A percentile compares a stretch with the other conserved stretches of the same genome.
These are phyloP conservation scores for Blera fallax DNA, from an alignment of 2,888 invertebrate genomes.

Conservation along the genomic window DNA sequence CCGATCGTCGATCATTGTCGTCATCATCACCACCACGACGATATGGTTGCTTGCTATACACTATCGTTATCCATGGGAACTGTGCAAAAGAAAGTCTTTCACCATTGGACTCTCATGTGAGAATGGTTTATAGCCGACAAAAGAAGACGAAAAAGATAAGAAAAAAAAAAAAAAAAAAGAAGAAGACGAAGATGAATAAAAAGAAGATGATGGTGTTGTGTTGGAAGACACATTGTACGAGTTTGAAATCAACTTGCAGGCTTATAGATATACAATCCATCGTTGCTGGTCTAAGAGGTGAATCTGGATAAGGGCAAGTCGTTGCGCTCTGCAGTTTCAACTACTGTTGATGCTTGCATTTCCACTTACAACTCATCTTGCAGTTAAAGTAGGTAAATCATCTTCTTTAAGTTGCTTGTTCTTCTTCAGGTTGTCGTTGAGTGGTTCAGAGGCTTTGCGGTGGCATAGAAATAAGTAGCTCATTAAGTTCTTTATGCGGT, in stretches of 20 bases:
- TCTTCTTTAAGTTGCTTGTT: conserved; percentile 64
- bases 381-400: conserved; percentile 67
- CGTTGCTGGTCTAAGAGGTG: conserved; percentile 43
- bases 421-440: conserved; percentile 48
- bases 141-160: conserved; percentile 34
- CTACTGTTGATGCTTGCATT: conserved; percentile 61
- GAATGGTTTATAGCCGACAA: conserved; percentile 61
- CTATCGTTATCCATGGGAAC: conserved; percentile 67
- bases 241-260: conserved; percentile 57
- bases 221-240: conserved; percentile 41
- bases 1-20: conserved; percentile 61
- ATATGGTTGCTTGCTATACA: conserved; percentile 12
- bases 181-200: conserved; percentile 1
- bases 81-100: conserved; percentile 73
- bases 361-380: conserved; percentile 57
- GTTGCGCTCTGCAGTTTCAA: conserved; percentile 25
- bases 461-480: conserved; percentile 65
- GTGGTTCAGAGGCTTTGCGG: conserved; percentile 9
- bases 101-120: conserved; percentile 56
- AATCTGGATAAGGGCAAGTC: conserved; percentile 71
- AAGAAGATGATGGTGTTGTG: conserved; percentile 11
- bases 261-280: conserved; percentile 41
- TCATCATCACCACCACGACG: conserved; percentile 33
- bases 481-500: conserved; percentile 57
- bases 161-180: conserved; percentile 28